Percentiles rank a stretch among this genome's conserved stretches.
phyloP scores from a whole-genome alignment of 1,140 invertebrate species.

The Sogatella furcifera region DNA sequence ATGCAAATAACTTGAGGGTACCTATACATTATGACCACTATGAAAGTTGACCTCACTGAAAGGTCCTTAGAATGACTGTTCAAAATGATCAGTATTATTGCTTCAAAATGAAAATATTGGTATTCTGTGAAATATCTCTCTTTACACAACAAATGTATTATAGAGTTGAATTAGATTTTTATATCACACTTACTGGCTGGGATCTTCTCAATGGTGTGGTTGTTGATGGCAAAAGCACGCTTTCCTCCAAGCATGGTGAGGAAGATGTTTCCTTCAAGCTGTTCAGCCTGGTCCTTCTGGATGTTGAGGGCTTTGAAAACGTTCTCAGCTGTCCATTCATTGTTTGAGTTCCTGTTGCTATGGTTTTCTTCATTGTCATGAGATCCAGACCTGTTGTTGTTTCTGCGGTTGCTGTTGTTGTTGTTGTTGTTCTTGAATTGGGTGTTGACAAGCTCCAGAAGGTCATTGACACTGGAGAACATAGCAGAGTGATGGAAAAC shows the following conservation, averaged over 20 bases:
- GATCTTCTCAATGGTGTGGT: conserved; percentile 38
- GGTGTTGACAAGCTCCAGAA: conserved; percentile 11
- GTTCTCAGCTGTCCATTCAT: conserved; percentile 34
- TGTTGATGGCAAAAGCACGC: conserved; percentile 42
- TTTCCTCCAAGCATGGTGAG: conserved; percentile 32
- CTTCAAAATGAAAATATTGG: too few relatives aligned
- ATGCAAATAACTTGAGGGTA: too few relatives aligned
- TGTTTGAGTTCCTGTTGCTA: not conserved
- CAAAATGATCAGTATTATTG: too few relatives aligned
- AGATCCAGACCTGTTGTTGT: not conserved
- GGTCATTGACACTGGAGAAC: too few relatives aligned
- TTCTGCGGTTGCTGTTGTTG: not conserved
- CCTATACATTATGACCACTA: too few relatives aligned
- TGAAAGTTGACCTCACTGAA: too few relatives aligned
- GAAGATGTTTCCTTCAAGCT: conserved; percentile 44
- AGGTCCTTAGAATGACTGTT: too few relatives aligned
- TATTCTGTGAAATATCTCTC: not conserved
- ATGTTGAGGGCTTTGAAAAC: conserved; percentile 46
- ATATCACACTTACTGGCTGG: conserved; percentile 28
- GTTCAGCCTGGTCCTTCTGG: conserved; percentile 35
- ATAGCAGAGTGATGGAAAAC: conserved; percentile 8
- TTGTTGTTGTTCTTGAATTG: conserved; percentile 19
- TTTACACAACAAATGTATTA: not conserved
- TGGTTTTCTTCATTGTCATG: too few relatives aligned
- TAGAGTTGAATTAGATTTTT: not conserved